Percentiles rank a stretch among this genome's conserved stretches.
These are phyloP conservation scores for Leucoraja ocellata DNA, from an alignment of 2,797 vertebrate genomes.

Conservation along the genomic window DNA sequence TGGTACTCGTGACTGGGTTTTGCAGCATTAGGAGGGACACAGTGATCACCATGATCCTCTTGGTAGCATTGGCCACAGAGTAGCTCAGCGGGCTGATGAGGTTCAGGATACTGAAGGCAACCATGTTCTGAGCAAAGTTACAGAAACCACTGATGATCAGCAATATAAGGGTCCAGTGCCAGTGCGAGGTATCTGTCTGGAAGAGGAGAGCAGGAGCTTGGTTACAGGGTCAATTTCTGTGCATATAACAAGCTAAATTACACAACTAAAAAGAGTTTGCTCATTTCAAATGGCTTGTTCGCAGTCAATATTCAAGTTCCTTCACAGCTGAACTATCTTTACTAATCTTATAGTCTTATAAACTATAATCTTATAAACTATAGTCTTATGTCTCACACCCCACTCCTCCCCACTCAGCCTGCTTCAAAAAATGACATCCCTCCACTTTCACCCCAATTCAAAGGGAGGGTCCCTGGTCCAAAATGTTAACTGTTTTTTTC, in stretches of 20 bases:
- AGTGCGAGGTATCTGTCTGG: conserved; percentile 68
- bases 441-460: too few species aligned
- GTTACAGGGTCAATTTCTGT: neutral
- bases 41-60: conserved; percentile 94
- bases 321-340: too few species aligned
- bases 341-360: too few species aligned
- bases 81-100: conserved; percentile 97
- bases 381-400: too few species aligned
- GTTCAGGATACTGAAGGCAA: conserved; percentile 93
- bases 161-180: conserved; percentile 78
- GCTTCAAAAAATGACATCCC: too few species aligned
- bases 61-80: conserved; percentile 92
- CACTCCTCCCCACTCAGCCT: too few species aligned
- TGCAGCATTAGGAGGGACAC: conserved; percentile 90
- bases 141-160: conserved; percentile 91
- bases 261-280: neutral
- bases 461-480: too few species aligned
- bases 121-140: conserved; percentile 96
- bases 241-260: neutral
- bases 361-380: too few species aligned
- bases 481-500: too few species aligned
- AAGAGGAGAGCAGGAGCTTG: neutral
- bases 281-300: neutral
- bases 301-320: too few species aligned
- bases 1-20: conserved; percentile 82